Conservation (phyloP, 2,113 vertebrate species). For the Semicossyphus pulcher region DNA sequence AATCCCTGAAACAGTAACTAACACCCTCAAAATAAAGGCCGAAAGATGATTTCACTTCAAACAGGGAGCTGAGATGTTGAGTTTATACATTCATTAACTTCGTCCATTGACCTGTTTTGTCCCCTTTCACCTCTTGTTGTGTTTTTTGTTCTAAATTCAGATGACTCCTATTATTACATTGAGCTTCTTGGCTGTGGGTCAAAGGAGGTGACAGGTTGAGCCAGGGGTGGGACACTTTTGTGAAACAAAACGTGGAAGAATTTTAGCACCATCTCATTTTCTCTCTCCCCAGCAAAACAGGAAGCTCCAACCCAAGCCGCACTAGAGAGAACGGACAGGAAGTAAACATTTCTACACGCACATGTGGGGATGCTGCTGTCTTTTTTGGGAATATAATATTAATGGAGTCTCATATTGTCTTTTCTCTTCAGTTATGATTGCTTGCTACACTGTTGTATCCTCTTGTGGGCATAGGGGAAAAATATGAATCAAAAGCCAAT, state of each 20-base stretch:
- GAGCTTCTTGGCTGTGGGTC: slow-evolving; percentile 45
- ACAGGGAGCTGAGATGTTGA: neutral
- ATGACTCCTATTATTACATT: slow-evolving; percentile 40
- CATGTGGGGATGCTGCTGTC: neutral
- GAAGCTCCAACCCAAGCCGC: slow-evolving; percentile 57
- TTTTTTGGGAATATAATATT: slow-evolving; percentile 26
- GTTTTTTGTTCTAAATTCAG: slow-evolving; percentile 35
- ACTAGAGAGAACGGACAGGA: slow-evolving; percentile 22
- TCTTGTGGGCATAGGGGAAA: too few species aligned
- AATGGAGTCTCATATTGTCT: neutral
- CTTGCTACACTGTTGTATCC: neutral
- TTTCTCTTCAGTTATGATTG: neutral
- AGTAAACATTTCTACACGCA: slow-evolving; percentile 25
- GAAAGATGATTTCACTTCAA: neutral
- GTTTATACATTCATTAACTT: neutral
- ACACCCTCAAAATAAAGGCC: neutral
- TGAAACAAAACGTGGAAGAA: slow-evolving; percentile 77
- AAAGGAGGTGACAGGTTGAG: slow-evolving; percentile 70
- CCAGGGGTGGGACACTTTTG: slow-evolving; percentile 66
- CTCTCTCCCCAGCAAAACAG: slow-evolving; percentile 68
- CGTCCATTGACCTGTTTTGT: slow-evolving; percentile 19
- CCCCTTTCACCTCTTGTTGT: slow-evolving; percentile 9
- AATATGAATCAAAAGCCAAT: too few species aligned
- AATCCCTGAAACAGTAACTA: neutral
- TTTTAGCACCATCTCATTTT: slow-evolving; percentile 65